These are phyloP conservation scores for Pogonomyrmex californicus DNA, from an alignment of 1,140 invertebrate genomes.

Conservation along the genomic window DNA sequence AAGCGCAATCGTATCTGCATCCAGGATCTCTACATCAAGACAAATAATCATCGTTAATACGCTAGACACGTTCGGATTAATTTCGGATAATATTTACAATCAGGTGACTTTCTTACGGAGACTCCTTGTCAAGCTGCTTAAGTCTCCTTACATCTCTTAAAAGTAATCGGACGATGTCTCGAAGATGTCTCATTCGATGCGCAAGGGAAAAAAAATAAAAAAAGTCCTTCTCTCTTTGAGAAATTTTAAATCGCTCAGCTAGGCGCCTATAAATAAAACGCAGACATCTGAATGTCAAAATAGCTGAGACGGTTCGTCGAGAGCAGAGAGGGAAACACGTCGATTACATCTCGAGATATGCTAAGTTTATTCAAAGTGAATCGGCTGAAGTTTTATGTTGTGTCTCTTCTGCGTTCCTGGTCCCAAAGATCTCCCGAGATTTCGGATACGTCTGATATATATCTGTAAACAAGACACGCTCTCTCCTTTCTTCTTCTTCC, in stretches of 20 bases:
- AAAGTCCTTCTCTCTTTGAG: neutral
- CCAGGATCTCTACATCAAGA: neutral
- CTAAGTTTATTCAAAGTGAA: constrained; percentile 35
- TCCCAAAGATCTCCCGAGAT: neutral
- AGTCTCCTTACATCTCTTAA: neutral
- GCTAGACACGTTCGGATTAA: neutral
- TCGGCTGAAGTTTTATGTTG: neutral
- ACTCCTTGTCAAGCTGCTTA: neutral
- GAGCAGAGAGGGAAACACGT: neutral
- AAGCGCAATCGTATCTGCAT: neutral
- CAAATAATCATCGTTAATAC: neutral
- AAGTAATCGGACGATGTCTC: neutral
- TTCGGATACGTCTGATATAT: neutral
- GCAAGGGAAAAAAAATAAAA: neutral
- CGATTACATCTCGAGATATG: constrained; percentile 24
- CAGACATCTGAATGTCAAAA: constrained; percentile 46
- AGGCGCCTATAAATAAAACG: constrained; percentile 29
- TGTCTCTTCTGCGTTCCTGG: neutral
- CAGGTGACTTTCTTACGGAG: neutral
- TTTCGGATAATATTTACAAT: neutral
- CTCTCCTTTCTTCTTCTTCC: neutral
- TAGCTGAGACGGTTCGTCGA: constrained; percentile 4
- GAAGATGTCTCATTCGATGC: neutral
- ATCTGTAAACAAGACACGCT: neutral
- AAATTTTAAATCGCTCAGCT: constrained; percentile 3